Evolutionary conservation across 1,140 invertebrate species (phyloP), one percentile per base, ranked within the genome.

Genomic region (Sinella curviseta): DNA sequence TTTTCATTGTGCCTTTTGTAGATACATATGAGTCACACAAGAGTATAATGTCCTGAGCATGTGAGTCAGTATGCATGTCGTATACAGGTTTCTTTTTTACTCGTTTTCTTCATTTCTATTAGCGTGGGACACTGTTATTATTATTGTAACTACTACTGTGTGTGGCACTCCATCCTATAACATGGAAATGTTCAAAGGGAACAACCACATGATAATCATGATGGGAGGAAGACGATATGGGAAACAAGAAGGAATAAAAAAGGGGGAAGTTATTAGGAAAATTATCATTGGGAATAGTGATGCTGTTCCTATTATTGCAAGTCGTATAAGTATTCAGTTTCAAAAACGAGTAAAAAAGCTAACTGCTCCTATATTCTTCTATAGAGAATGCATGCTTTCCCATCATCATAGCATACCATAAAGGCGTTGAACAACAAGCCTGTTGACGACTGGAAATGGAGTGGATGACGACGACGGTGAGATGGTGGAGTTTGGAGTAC

Each of bases 221-320:
- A 48, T 48, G 8, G 26, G 57, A 26, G 57, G 57, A 65, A 65
- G 8, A 26, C 8, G 24, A 65, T n/a, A 65, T n/a, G 57, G 57
- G 57, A 20, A 48, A 48, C 39, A 20, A 20, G 39, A 60, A 30
- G 65, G 24, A 60, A 60, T 70, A 70, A 70, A 70, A 70, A 70
- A 30, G 31, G 65, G 31, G 30, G 65, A 70, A 31, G 65, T 70
- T 70, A 70, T 70, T 70, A 70, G 28, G 65, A 24, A 70, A 70
- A 70, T 70, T 70, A 70, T 70, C 65, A 70, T 4, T 70, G 65
- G 65, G 65, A 70, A 70, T 70, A 70, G 3, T 70, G 57, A 65
- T 65, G 57, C 57, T 65, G 57, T 26, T 65, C 24, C 16, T 14
- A 12, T 16, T n/a, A 48, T 12, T 20, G 39, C 8, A 20, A 65